A percentile compares a stretch with the other conserved stretches of the same genome.
Conservation (phyloP, 1,140 invertebrate species). For the Geopemphigus sp. region DNA sequence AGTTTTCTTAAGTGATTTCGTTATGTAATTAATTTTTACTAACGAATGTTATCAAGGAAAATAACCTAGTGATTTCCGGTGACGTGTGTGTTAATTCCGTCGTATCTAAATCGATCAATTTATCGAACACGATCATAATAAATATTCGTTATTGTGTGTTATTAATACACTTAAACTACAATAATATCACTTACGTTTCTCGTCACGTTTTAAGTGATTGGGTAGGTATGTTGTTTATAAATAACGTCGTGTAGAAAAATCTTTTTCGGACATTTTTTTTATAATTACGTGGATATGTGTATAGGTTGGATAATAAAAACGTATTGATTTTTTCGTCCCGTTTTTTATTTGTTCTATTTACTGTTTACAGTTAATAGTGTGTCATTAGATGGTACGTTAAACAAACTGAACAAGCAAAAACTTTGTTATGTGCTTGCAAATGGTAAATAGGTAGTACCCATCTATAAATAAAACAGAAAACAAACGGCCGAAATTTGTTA, state of each 20-base stretch:
- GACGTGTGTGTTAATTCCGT: not conserved
- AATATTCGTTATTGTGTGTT: not conserved
- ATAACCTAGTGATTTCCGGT: not conserved
- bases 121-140: not conserved
- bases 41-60: not conserved
- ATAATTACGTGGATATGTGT: too few relatives aligned
- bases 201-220: not conserved
- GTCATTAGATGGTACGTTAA: not conserved
- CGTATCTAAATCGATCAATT: not conserved
- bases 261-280: not conserved
- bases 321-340: not conserved
- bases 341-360: conserved; percentile 9
- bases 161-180: not conserved
- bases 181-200: not conserved
- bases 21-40: not conserved
- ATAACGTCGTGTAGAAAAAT: not conserved
- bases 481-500: too few relatives aligned
- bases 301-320: too few relatives aligned
- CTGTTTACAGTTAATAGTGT: conserved; percentile 3
- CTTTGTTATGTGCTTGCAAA: not conserved
- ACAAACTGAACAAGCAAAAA: not conserved
- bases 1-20: not conserved
- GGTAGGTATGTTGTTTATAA: not conserved
- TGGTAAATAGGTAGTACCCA: too few relatives aligned
- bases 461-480: too few relatives aligned